A percentile compares a stretch with the other conserved stretches of the same genome.
These are phyloP conservation scores for Drosophila subpulchrella DNA, from an alignment of 1,140 invertebrate genomes.

Conservation along the genomic window DNA sequence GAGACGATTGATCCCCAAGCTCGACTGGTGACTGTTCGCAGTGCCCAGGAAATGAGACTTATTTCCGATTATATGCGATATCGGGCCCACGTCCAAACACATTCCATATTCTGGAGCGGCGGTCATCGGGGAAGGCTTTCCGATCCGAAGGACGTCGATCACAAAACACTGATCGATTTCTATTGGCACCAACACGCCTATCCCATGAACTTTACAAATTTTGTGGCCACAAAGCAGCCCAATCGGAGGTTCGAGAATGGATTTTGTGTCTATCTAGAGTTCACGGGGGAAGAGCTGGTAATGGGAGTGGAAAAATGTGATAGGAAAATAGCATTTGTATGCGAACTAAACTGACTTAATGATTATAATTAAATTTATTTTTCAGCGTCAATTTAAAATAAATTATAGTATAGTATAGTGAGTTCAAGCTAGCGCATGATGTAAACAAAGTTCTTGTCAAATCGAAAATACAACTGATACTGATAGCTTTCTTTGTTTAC, in stretches of 20 bases:
- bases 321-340: conserved; percentile 43
- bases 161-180: conserved; percentile 20
- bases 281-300: conserved; percentile 15
- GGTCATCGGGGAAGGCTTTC: conserved; percentile 53
- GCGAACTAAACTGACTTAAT: conserved; percentile 16
- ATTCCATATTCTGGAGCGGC: conserved; percentile 53
- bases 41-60: conserved; percentile 24
- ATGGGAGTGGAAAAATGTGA: conserved; percentile 38
- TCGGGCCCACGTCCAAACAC: conserved; percentile 32
- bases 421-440: too few relatives aligned
- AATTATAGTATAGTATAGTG: too few relatives aligned
- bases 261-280: conserved; percentile 51
- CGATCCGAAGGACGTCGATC: conserved; percentile 5
- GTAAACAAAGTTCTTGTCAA: too few relatives aligned
- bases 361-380: not conserved
- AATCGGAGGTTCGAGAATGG: conserved; percentile 14
- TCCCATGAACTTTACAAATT: conserved; percentile 60
- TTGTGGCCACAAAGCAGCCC: not conserved
- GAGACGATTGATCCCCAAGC: conserved; percentile 43
- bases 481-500: too few relatives aligned
- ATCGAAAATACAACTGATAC: too few relatives aligned
- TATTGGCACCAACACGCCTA: conserved; percentile 52
- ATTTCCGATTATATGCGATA: conserved; percentile 29
- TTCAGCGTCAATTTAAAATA: not conserved
- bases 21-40: conserved; percentile 33